Evolutionary conservation across 2,888 invertebrate genomes (phyloP), one percentile per base, ranked within the genome.

Genomic region (Tholera decimalis): DNA sequence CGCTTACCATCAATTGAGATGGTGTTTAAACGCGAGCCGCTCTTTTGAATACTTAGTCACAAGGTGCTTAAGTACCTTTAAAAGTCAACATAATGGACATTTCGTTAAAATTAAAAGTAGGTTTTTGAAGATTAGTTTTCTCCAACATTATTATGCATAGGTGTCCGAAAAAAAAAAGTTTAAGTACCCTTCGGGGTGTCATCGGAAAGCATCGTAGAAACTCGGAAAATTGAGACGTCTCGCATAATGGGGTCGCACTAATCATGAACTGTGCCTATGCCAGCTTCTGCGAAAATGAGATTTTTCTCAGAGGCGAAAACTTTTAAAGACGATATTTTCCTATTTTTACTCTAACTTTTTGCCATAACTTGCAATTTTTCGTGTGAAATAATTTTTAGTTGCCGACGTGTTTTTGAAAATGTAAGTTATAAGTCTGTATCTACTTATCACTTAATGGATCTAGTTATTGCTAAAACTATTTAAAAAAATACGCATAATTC

Each of bases 211-310:
- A 22, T 35, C 26, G 55, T 28, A 35, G 41, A 47, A 35, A 56
- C 41, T 58, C 58, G 26, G 49, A n/a, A 59, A 68, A 73, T 58
- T 49, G 67, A 51, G 11, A 50, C 60, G 9, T 43, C 35, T 41
- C 43, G 39, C 46, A 9, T 51, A 73, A 73, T 46, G 54, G 49
- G 68, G 59, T 49, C 56, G 43, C 39, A 49, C 37, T 68, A 59
- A 63, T 68, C 39, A 59, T 30, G 55, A 47, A 18, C 60, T 47
- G 55, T 55, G 28, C 55, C 35, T 47, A 54, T 30, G 15, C 26
- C 43, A 66, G 18, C 35, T 37, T 47, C 44, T 28, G 22, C 9
- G 26, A 30, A 51, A 61, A 62, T 55, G 53, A 30, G 30, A 50
- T 35, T 61, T 46, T 30, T 1, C 33, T 8, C 44, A 51, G 50